Evolutionary conservation across 1,140 invertebrate genomes (phyloP), one percentile per base, ranked within the genome.

Genomic region (Zeugodacus cucurbitae): DNA sequence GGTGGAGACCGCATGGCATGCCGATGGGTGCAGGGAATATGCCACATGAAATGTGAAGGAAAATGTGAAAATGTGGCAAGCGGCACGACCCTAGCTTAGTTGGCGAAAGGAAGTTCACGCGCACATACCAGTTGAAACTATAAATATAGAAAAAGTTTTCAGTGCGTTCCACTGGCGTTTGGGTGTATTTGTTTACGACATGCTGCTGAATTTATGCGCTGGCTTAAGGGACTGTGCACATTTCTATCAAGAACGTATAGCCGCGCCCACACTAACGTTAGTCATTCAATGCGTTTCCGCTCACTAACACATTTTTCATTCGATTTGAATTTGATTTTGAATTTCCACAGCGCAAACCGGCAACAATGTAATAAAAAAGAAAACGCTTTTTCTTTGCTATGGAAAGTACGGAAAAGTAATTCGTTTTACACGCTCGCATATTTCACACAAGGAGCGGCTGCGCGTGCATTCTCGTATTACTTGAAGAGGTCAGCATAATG

Each of bases 251-350:
- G n/a, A 44, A 82, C 6, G 20, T 10, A 34, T 32, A 34, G 26
- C 41, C n/a, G 10, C 74, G 11, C 74, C 37, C 22, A 82, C 74
- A 5, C 4, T 4, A 34, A 26, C 74, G 17, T 8, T 26, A 48
- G 41, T 37, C 37, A 82, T 48, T 82, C 41, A 82, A 82, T 82
- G 74, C 74, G 41, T 82, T 82, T 82, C 74, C 74, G 74, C 74
- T 82, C 74, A 48, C 74, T 82, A 82, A 82, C 74, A 82, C 74
- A 82, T 82, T 82, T 82, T 82, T 82, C 41, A 82, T 82, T 82
- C 41, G 44, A 82, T 82, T 82, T 82, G 41, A 82, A 82, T 82
- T 82, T 54, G 74, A 82, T 48, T 74, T 62, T 26, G 58, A 26
- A 62, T 82, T 74, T 82, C 74, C 74, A 82, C 34, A 34, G 5